Conservation (phyloP, 1,140 invertebrate species). For the Aleiodes sp. region DNA sequence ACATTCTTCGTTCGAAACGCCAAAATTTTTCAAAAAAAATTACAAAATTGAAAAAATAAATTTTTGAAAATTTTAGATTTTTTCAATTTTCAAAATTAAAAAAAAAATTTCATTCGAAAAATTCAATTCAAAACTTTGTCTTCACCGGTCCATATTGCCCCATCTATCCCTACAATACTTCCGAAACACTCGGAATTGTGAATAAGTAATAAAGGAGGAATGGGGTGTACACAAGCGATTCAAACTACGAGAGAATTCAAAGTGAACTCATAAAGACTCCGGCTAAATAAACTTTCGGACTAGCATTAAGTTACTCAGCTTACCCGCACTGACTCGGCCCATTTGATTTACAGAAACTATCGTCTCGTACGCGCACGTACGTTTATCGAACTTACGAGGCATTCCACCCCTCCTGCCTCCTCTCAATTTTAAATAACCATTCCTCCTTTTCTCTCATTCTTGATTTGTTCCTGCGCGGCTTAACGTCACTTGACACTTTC, state of each 20-base stretch:
- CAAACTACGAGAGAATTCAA: conserved; percentile 52
- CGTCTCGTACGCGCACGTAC: conserved; percentile 41
- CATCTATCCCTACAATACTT: no score
- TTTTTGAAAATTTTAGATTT: no score
- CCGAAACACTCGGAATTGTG: background rate
- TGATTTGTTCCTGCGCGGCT: background rate
- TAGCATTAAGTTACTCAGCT: conserved; percentile 41
- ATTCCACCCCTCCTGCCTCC: background rate
- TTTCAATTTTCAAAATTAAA: no score
- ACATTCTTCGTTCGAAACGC: no score
- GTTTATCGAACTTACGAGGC: conserved; percentile 35
- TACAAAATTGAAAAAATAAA: no score
- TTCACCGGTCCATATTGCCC: no score
- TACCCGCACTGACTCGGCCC: conserved; percentile 41
- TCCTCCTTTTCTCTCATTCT: background rate
- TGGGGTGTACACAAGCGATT: conserved; percentile 32
- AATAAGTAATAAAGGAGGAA: background rate
- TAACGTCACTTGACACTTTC: conserved; percentile 1
- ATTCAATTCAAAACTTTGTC: no score
- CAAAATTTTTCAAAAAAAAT: no score
- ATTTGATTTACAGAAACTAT: conserved; percentile 50
- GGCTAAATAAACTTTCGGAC: conserved; percentile 59
- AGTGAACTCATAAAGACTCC: conserved; percentile 58
- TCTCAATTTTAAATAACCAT: background rate
- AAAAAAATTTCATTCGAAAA: no score